Evolutionary conservation across 2,888 invertebrate genomes (phyloP).

Genomic region (Troilus luridus): DNA sequence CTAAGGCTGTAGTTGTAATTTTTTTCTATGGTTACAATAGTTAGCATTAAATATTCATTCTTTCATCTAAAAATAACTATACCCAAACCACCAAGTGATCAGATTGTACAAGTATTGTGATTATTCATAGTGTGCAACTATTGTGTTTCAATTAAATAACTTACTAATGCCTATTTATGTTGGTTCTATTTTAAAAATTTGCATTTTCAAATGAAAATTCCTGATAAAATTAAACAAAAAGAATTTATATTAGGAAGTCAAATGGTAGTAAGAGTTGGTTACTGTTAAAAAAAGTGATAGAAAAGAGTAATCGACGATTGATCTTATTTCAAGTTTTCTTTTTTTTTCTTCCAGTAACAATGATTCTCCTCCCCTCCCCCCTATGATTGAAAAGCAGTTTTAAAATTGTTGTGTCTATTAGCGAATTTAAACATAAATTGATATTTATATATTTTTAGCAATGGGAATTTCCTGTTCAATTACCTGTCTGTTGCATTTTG

Average conservation of each 20-base stretch:
- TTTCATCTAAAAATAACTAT: neutral
- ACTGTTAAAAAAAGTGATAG: neutral
- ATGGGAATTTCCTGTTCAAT: neutral
- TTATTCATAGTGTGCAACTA: neutral
- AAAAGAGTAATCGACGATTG: neutral
- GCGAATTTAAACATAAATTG: neutral
- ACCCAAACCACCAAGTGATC: neutral
- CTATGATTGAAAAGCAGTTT: too few species aligned
- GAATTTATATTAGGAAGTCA: neutral
- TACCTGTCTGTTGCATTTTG: constrained; percentile 2
- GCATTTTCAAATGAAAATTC: neutral
- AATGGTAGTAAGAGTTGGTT: neutral
- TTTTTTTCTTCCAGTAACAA: neutral
- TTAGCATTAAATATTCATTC: neutral
- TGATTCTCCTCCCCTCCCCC: neutral
- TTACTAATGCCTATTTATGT: neutral
- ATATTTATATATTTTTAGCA: neutral
- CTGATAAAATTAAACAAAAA: neutral
- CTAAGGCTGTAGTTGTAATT: neutral
- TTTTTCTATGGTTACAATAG: neutral
- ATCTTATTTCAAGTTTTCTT: neutral
- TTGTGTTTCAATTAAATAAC: neutral
- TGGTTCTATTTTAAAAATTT: too few species aligned
- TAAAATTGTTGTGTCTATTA: too few species aligned
- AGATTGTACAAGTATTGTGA: neutral